Conservation (phyloP, 2,113 vertebrate species). For the Hucho hucho region DNA sequence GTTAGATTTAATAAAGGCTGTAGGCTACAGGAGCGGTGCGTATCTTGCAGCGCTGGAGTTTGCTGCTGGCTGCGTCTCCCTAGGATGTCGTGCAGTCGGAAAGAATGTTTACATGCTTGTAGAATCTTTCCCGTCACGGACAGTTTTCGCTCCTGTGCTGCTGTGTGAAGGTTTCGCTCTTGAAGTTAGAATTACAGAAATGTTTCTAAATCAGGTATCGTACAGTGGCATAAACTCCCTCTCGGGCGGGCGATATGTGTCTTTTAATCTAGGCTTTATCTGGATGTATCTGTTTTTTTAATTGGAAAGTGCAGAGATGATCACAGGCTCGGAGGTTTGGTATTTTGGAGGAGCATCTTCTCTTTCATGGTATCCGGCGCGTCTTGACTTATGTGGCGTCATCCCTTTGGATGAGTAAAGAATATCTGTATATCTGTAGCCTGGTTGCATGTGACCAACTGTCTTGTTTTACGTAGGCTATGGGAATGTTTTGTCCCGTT, state of each 20-base stretch:
- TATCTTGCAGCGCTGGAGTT: conserved; percentile 64
- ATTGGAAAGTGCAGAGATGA: conserved; percentile 21
- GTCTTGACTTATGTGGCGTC: conserved; percentile 31
- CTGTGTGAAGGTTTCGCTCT: conserved; percentile 76
- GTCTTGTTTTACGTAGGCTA: conserved; percentile 16
- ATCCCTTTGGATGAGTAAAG: conserved; percentile 30
- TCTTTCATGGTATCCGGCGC: conserved; percentile 18
- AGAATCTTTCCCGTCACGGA: conserved; percentile 78
- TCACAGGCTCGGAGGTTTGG: conserved; percentile 42
- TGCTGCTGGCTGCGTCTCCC: conserved; percentile 71
- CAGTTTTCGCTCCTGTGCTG: conserved; percentile 80
- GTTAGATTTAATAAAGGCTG: conserved; percentile 26
- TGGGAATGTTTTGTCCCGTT: neutral
- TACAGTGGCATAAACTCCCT: conserved; percentile 39
- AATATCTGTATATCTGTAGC: conserved; percentile 34
- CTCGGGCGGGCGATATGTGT: conserved; percentile 34
- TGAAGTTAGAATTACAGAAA: conserved; percentile 76
- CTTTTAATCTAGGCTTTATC: conserved; percentile 37
- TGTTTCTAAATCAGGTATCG: conserved; percentile 80
- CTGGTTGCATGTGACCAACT: conserved; percentile 28
- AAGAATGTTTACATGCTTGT: conserved; percentile 83
- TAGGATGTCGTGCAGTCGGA: conserved; percentile 79
- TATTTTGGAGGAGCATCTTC: conserved; percentile 55
- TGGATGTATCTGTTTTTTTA: conserved; percentile 28
- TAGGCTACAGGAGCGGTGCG: conserved; percentile 26